Conservation (phyloP, 1,140 invertebrate genomes). For the Probaryconus sp. region DNA sequence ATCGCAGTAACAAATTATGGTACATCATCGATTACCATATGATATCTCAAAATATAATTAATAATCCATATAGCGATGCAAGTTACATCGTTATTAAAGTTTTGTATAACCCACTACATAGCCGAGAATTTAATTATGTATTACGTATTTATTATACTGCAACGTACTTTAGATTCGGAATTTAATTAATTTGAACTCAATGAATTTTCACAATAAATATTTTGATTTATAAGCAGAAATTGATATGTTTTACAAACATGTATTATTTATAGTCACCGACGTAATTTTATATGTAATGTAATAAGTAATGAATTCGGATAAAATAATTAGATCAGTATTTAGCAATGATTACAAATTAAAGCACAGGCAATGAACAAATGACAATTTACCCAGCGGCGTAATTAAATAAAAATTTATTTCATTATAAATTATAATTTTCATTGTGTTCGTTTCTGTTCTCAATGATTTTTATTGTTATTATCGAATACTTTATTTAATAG, state of each 20-base stretch:
- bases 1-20: slow-evolving; percentile 1
- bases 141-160: slow-evolving; percentile 2
- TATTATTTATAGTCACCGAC: slow-evolving; percentile 15
- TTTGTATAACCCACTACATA: neutral
- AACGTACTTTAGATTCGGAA: no score
- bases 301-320: slow-evolving; percentile 12
- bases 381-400: neutral
- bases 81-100: slow-evolving; percentile 12
- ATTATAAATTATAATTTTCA: neutral
- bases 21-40: slow-evolving; percentile 4
- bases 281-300: neutral
- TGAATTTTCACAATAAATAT: neutral
- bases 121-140: neutral
- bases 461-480: no score
- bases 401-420: neutral
- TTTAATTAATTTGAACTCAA: slow-evolving; percentile 23
- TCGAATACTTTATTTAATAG: no score
- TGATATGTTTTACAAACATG: neutral
- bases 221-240: slow-evolving; percentile 7
- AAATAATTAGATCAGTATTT: slow-evolving; percentile 13
- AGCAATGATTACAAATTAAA: slow-evolving; percentile 5
- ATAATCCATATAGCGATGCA: slow-evolving; percentile 1
- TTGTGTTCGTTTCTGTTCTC: neutral
- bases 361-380: slow-evolving; percentile 5
- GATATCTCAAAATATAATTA: slow-evolving; percentile 12